Conservation (phyloP, 2,113 vertebrate species). For the Podarcis raffonei region DNA sequence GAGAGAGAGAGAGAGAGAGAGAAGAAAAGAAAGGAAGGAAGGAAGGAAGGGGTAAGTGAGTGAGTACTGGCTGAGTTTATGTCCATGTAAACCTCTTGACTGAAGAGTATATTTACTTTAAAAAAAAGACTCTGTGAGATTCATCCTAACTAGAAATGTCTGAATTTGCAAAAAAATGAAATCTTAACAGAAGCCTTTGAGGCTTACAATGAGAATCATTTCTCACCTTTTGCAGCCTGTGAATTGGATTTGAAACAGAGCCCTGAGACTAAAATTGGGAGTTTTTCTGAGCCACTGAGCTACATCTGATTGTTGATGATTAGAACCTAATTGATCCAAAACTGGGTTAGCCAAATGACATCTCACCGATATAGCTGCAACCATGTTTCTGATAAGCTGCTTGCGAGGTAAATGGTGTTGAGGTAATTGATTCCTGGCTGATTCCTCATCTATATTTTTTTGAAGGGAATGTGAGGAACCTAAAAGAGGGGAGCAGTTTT, state of each 20-base stretch:
- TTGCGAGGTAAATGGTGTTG: neutral
- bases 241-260: slow-evolving; percentile 8
- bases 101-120: neutral
- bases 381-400: slow-evolving; percentile 12
- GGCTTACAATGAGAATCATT: neutral
- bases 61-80: too few relatives aligned
- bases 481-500: neutral
- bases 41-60: too few relatives aligned
- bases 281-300: neutral
- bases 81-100: neutral
- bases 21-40: too few relatives aligned
- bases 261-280: neutral
- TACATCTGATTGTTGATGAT: neutral
- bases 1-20: too few relatives aligned
- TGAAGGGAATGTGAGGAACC: neutral
- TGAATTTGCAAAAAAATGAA: slow-evolving; percentile 15
- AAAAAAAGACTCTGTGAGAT: neutral
- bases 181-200: neutral
- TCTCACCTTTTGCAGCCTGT: neutral
- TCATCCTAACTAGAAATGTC: slow-evolving; percentile 14
- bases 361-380: neutral
- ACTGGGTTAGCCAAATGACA: neutral
- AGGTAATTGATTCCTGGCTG: slow-evolving; percentile 5
- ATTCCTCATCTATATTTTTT: neutral
- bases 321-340: slow-evolving; percentile 3